Evolutionary conservation across 2,113 vertebrate species (phyloP).

Genomic region (Echinops telfairi): DNA sequence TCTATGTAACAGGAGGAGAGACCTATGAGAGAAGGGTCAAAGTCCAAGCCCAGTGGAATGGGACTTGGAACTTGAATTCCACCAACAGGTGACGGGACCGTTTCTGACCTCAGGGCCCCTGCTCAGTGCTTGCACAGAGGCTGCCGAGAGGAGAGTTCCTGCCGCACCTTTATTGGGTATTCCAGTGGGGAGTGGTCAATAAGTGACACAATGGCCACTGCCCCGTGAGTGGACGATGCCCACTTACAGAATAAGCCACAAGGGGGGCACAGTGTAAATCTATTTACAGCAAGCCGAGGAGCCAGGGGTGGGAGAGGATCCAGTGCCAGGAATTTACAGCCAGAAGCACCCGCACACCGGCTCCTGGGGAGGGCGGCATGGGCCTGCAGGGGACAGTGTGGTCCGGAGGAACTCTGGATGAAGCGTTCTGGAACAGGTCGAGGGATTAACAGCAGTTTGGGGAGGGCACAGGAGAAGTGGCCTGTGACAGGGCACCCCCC

Average conservation of each 20-base stretch:
- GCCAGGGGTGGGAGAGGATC: too few species aligned
- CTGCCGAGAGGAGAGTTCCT: background rate
- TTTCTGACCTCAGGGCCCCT: background rate
- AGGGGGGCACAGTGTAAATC: background rate
- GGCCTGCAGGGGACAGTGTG: background rate
- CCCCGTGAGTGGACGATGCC: background rate
- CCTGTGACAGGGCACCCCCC: background rate
- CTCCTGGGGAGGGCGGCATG: background rate
- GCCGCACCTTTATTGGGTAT: conserved; percentile 69
- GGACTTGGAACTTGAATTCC: conserved; percentile 1
- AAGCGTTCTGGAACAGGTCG: background rate
- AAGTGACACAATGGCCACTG: conserved; percentile 45
- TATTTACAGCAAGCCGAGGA: conserved; percentile 32
- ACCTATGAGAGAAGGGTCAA: background rate
- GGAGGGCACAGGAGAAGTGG: background rate
- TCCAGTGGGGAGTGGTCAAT: background rate
- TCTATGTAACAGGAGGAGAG: background rate
- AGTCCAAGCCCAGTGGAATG: background rate
- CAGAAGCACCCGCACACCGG: background rate
- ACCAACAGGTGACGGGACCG: rapidly evolving
- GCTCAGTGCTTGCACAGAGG: background rate
- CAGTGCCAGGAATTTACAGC: background rate
- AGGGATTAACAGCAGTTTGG: too few species aligned
- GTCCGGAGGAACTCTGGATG: background rate
- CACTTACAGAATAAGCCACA: background rate